Base-by-base conservation (phyloP, 1,140 invertebrate genomes). In the Zaprionus camerounensis region DNA sequence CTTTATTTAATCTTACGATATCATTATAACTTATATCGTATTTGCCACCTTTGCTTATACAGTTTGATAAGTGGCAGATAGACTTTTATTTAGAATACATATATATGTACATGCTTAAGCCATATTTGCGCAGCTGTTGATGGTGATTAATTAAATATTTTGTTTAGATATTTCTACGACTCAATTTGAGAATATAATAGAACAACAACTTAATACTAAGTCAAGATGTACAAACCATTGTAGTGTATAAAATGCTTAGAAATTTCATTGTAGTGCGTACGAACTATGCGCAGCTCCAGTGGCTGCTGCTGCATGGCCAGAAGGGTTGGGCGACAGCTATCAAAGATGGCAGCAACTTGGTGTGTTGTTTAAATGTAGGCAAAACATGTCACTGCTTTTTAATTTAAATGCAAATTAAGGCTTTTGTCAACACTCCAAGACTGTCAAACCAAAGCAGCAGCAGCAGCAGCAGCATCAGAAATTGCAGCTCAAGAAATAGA, bases 371-470 rank as follows among this genome's bases (percentile, higher is more conserved):
- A 88, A 88, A 88, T 88, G 75, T 88, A 88, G 84, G 84, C 85
- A 90, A 82, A 84, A 81, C 84, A 88, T 88, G 84, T 88, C 84
- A 88, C 84, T 81, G 84, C 84, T 76, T 92, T 92, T 92, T 92
- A 92, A 92, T 92, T 92, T 92, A 92, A 91, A 92, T 92, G 91
- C 91, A 92, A 92, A 92, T 92, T 91, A 86, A 92, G 91, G 82
- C 91, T 87, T 92, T 92, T 92, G 91, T 92, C 87, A 87, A 91
- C 84, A 88, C 84, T 81, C 66, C 41, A 76, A 79, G 66, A 62
- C 63, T 82, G 65, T 51, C 68, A 81, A 79, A 73, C 76, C 69
- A 59, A 72, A 64, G 73, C 59, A 20, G 20, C 61, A 68, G 73
- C 59, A 20, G 20, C 61, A 68, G 73, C 22, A 58, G 41, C 55